phyloP scores from a whole-genome alignment of 2,888 invertebrate species.

The Idaea straminata region DNA sequence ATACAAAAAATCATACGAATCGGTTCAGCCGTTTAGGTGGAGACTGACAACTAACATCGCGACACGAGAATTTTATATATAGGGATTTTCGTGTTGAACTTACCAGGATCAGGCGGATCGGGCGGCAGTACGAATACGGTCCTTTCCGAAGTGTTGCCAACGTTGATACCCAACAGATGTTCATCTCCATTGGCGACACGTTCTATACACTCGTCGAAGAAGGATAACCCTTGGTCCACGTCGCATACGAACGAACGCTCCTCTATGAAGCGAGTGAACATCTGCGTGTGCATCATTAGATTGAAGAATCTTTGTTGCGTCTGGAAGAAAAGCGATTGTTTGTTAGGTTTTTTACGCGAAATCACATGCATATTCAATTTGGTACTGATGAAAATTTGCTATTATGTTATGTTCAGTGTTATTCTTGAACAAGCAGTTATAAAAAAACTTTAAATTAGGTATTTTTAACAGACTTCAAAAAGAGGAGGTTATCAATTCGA shows the following conservation, averaged over 20 bases:
- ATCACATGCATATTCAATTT: background rate
- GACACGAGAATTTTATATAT: too few relatives aligned
- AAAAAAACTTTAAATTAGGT: too few relatives aligned
- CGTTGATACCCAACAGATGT: slow-evolving; percentile 90
- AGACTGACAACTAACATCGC: too few relatives aligned
- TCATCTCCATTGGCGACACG: slow-evolving; percentile 76
- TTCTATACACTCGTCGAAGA: slow-evolving; percentile 97
- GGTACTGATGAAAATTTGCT: background rate
- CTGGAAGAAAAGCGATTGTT: slow-evolving; percentile 43
- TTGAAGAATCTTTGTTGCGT: slow-evolving; percentile 93
- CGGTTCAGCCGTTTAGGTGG: too few relatives aligned
- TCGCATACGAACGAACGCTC: slow-evolving; percentile 99
- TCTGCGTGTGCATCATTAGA: slow-evolving; percentile 94
- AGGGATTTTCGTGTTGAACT: slow-evolving; percentile 9
- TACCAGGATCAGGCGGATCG: slow-evolving; percentile 82
- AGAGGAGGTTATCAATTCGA: too few relatives aligned
- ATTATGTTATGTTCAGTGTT: background rate
- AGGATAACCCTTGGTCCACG: slow-evolving; percentile 93
- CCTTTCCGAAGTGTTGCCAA: slow-evolving; percentile 89
- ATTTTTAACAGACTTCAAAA: too few relatives aligned
- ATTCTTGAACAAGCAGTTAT: background rate
- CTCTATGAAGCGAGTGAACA: slow-evolving; percentile 99
- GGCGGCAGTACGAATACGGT: slow-evolving; percentile 98
- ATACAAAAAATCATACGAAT: too few relatives aligned
- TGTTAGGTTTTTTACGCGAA: background rate